Conservation (phyloP, 2,888 invertebrate species). For the Listrodromus nycthemerus region DNA sequence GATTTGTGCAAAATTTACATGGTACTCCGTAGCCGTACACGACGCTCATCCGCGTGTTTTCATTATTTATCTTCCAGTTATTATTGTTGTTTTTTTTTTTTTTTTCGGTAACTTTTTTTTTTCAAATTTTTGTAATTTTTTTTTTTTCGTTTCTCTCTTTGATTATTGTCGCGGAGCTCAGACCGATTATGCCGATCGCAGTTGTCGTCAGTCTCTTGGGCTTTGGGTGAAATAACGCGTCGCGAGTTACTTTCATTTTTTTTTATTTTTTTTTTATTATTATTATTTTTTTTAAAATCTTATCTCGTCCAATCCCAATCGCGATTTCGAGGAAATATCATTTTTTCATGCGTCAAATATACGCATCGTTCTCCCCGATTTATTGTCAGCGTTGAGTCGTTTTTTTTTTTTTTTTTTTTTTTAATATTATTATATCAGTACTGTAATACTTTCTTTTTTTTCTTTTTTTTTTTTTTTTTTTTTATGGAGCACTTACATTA, state of each 20-base stretch:
- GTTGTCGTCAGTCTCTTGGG: slow-evolving; percentile 31
- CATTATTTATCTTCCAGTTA: too few species aligned
- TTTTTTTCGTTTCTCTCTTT: slow-evolving; percentile 30
- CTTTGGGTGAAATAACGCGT: slow-evolving; percentile 7
- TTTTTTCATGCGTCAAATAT: not conserved
- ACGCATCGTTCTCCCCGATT: not conserved
- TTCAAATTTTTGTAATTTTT: too few species aligned
- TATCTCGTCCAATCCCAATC: slow-evolving; percentile 11
- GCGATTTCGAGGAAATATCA: slow-evolving; percentile 21
- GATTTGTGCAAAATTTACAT: slow-evolving; percentile 83
- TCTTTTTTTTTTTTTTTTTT: slow-evolving; percentile 32
- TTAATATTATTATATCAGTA: slow-evolving; percentile 31
- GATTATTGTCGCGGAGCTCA: slow-evolving; percentile 33
- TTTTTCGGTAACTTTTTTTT: slow-evolving; percentile 39
- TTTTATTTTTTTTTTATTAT: too few species aligned
- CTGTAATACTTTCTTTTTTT: slow-evolving; percentile 33
- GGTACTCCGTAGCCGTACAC: slow-evolving; percentile 70
- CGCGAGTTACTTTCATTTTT: slow-evolving; percentile 40
- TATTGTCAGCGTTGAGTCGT: slow-evolving; percentile 62
- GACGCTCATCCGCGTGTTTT: slow-evolving; percentile 63
- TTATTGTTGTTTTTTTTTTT: slow-evolving; percentile 22
- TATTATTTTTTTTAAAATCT: too few species aligned
- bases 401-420: slow-evolving; percentile 22
- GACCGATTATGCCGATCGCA: slow-evolving; percentile 23
- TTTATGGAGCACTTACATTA: slow-evolving; percentile 40